Percentiles rank a stretch among this genome's conserved stretches.
These are phyloP conservation scores for Dendrophyllia cribrosa DNA, from an alignment of 64 coral and sea anemone species.

Conservation along the genomic window DNA sequence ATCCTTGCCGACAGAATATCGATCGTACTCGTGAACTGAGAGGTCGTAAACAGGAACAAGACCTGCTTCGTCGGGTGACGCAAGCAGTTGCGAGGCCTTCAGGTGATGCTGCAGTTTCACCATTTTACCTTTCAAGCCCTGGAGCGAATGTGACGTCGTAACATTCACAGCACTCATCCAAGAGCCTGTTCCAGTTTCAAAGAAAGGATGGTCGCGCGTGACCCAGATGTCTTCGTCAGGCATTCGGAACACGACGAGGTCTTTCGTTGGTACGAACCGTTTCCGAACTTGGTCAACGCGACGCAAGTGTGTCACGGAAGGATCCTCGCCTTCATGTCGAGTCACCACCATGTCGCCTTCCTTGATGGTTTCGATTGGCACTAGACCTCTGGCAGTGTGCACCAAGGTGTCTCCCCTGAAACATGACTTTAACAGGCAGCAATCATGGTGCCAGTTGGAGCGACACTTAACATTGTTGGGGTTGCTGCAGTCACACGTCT, in stretches of 20 bases:
- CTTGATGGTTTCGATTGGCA: constrained; percentile 73
- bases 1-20: constrained; percentile 86
- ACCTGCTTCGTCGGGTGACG: not conserved
- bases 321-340: constrained; percentile 74
- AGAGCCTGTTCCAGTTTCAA: constrained; percentile 20
- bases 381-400: constrained; percentile 73
- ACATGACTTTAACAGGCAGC: constrained; percentile 89
- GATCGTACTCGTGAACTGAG: constrained; percentile 85
- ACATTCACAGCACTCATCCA: constrained; percentile 76
- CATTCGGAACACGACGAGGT: constrained; percentile 70
- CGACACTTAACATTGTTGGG: constrained; percentile 30
- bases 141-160: constrained; percentile 59
- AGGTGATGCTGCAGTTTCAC: constrained; percentile 59
- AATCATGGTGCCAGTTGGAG: constrained; percentile 80
- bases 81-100: constrained; percentile 31
- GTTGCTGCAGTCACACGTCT: constrained; percentile 82
- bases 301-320: constrained; percentile 64
- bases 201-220: constrained; percentile 79
- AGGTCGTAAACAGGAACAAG: constrained; percentile 84
- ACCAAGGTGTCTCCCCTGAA: constrained; percentile 90
- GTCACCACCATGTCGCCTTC: constrained; percentile 88
- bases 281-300: constrained; percentile 75
- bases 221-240: constrained; percentile 75
- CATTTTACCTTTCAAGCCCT: constrained; percentile 63
- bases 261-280: constrained; percentile 47